Base-by-base conservation (phyloP, 2,797 vertebrate genomes). In the Anguilla marmorata region DNA sequence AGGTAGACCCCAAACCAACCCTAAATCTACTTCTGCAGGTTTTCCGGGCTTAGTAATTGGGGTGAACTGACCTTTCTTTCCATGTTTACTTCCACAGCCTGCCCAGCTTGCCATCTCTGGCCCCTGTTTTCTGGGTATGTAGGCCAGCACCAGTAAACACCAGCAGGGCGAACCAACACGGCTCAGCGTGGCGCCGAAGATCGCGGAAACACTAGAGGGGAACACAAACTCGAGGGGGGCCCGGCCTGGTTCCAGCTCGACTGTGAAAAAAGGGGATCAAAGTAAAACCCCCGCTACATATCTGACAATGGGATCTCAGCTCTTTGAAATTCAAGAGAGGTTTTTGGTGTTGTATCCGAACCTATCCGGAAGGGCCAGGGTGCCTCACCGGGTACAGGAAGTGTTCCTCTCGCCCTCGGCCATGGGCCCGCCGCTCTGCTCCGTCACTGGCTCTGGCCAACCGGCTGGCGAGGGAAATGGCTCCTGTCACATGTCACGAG, bases 291-390 rank as follows among this genome's bases (percentile, higher is more conserved):
- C 4, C 21, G 21, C 79, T n/a, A 50, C 45, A 50, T 19, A 45
- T 74, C 69, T 30, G 30, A 37, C 74, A 79, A 45, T 45, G 74
- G 37, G 45, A 45, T 79, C 74, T 11, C 41, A 1, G 41, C 41
- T 21, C 79, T 79, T 82, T 50, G 79, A 48, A 82, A 82, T 79
- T 79, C 74, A 79, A 79, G 72, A 76, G 72, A 76, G 69, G 69
- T 27, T 72, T 9, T n/a, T 72, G 4, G n/a, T 72, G 69, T 11
- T 9, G 27, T 76, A 8, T 79, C 16, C 74, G 21, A 21, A 45
- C 41, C 1, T 19, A n/a, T 76, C 30, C 33, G 14, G 74, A 41
- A 21, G 16, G 37, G 33, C 12, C 74, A 79, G 30, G 33, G 37
- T 16, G 4, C 33, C 14, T 79, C 74, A 21, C 4, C 6, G 37